phyloP scores from a whole-genome alignment of 2,797 vertebrate species.

The Thalassophryne amazonica region DNA sequence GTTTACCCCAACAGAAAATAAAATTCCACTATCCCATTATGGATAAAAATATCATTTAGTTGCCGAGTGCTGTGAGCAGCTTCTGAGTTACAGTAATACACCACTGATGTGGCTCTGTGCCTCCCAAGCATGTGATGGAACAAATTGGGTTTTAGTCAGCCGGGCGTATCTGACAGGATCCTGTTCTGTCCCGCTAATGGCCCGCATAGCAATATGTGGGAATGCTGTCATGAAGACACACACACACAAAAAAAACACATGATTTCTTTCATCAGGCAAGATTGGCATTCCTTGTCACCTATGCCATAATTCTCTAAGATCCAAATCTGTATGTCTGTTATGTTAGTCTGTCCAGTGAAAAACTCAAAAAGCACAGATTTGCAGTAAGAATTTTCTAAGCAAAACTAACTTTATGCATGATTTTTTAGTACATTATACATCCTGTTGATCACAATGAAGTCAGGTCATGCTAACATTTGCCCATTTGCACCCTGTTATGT shows the following conservation, averaged over 20 bases:
- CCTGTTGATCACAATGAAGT: too few relatives aligned
- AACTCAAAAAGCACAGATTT: too few relatives aligned
- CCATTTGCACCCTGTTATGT: too few relatives aligned
- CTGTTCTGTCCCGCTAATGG: slow-evolving; percentile 30
- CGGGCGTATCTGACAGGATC: slow-evolving; percentile 43
- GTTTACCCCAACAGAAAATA: slow-evolving; percentile 47
- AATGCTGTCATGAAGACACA: not conserved
- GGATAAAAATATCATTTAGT: slow-evolving; percentile 35
- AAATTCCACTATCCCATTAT: slow-evolving; percentile 55
- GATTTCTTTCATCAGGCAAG: too few relatives aligned
- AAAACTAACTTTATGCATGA: too few relatives aligned
- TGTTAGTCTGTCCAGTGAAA: too few relatives aligned
- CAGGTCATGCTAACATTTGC: too few relatives aligned
- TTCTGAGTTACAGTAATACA: slow-evolving; percentile 24
- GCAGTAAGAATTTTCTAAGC: too few relatives aligned
- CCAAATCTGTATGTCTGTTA: too few relatives aligned
- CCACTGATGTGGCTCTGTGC: slow-evolving; percentile 20
- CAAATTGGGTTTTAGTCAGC: slow-evolving; percentile 28
- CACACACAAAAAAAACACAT: slow-evolving; percentile 1
- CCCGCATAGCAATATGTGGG: not conserved
- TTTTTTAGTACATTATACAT: too few relatives aligned
- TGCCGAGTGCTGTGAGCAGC: slow-evolving; percentile 25
- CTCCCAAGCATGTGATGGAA: slow-evolving; percentile 40
- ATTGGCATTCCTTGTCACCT: too few relatives aligned
- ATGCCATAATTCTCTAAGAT: too few relatives aligned